phyloP scores from a whole-genome alignment of 37 sponge, comb jelly and placozoan species.

The Aphrocallistes beatrix region DNA sequence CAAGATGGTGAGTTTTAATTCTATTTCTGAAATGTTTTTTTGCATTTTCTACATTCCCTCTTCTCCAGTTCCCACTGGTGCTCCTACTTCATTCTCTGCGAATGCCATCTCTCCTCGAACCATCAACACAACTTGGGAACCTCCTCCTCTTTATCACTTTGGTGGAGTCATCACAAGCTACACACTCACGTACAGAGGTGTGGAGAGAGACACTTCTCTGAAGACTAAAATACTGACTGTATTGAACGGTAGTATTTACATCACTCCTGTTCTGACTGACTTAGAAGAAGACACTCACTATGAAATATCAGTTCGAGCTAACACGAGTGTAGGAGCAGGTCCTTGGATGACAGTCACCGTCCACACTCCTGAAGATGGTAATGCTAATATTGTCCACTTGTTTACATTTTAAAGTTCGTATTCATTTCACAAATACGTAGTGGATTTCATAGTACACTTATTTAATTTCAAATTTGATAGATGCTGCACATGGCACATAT shows the following conservation, averaged over 20 bases:
- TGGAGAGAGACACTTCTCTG: not conserved
- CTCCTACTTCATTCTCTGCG: constrained; percentile 12
- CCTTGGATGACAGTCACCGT: not conserved
- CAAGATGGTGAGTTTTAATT: constrained; percentile 15
- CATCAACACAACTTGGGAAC: constrained; percentile 20
- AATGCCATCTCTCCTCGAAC: constrained; percentile 12
- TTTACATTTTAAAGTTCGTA: too few species aligned
- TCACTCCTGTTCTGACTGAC: constrained; percentile 19
- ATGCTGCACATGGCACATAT: too few species aligned
- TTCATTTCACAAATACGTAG: too few species aligned
- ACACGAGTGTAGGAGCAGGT: constrained; percentile 15
- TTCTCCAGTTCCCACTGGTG: constrained; percentile 13
- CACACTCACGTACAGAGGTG: not conserved
- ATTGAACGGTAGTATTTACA: constrained; percentile 1
- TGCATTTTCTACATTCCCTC: too few species aligned
- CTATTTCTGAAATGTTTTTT: too few species aligned
- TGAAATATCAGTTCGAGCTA: constrained; percentile 3
- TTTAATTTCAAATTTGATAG: too few species aligned
- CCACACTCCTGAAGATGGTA: constrained; percentile 12
- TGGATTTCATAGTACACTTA: too few species aligned
- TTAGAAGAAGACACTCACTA: not conserved
- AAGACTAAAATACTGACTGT: not conserved
- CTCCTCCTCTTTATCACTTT: not conserved
- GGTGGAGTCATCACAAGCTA: constrained; percentile 12
- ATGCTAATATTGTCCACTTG: too few species aligned